Base-by-base conservation (phyloP, 1,140 invertebrate species). In the Contarinia nasturtii region DNA sequence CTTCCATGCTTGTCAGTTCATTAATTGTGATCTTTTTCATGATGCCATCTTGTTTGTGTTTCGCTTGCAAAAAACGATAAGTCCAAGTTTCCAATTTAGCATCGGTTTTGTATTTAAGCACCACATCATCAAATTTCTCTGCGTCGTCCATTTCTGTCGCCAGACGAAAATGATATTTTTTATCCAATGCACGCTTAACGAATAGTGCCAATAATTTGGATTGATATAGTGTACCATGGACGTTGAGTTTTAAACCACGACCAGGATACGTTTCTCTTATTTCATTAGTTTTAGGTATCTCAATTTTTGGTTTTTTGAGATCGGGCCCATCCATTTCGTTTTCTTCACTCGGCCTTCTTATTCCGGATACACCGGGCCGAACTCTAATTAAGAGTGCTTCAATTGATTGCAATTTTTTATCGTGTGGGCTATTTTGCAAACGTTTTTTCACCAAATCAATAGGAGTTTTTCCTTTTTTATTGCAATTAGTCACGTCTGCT, bases 91-190 rank as follows among this genome's bases (percentile, higher is more conserved):
- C 34, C 8, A 8, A 38, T 11, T 20, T 14, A 7, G 19, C 17
- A 7, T 41, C 22, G 1, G 33, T 36, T 1, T 43, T 40, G 19
- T 48, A 50, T 19, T 14, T 19, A n/a, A 52, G 15, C 1, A 50
- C 49, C 3, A 50, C 22, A 36, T 52, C 51, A 37, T 52, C 51
- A 21, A 52, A 48, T 38, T 50, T 50, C 36, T 50, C 51, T 1
- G 51, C 51, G 17, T 41, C 15, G 19, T 48, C 36, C 49, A 50
- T 52, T 46, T 52, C 51, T 4, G 49, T 50, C 2, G 49, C 49
- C 21, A 52, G 37, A 38, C 33, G 8, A 33, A 52, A 50, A n/a
- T 43, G 15, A 12, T 46, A 15, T 3, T 19, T 45, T 1, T 46
- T 19, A 1, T 18, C 11, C 12, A 48, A 11, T 11, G 33, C 51